Base-by-base conservation (phyloP, 2,888 invertebrate genomes). In the Noctua comes region DNA sequence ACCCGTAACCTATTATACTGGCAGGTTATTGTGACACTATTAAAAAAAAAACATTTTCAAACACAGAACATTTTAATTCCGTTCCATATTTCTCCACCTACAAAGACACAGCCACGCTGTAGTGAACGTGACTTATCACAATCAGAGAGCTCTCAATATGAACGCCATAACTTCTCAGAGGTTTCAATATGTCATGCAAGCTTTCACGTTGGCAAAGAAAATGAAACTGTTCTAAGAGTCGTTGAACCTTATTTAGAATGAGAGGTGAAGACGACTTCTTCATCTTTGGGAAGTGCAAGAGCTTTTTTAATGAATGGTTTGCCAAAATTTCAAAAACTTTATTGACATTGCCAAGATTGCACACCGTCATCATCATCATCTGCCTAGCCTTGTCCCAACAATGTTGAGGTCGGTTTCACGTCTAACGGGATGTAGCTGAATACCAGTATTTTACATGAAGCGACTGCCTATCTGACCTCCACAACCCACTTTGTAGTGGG, bases 61-160 rank as follows among this genome's bases (percentile, higher is more conserved):
- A 62, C n/a, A 66, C 11, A 0, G 31, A 43, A 64, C 46, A 43
- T 68, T 62, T 64, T 18, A 40, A 68, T 71, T 70, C 16, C 6
- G 70, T 27, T 24, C 4, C 31, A 51, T 21, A 43, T 82, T 71
- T 57, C 31, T 46, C 13, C 2, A 8, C 46, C 13, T 54, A n/a
- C 46, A 27, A 62, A 77, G 36, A 40, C 13, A 51, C 36, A 83
- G 40, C 72, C 21, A 36, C 59, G 31, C 18, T 36, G 51, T 31
- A 64, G 68, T 46, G 74, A 77, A 83, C 86, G 88, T 88, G 89
- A 77, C 81, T 86, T 86, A 88, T 88, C 89, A 57, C 79, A 77
- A 89, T 89, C 86, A 74, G 73, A 70, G 59, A 43, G 75, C 74
- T 86, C 80, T 88, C 75, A 71, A 46, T 57, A 62, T 57, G 75